Base-by-base conservation (phyloP, 2,888 invertebrate genomes). In the Brachynemurus nebulosus region DNA sequence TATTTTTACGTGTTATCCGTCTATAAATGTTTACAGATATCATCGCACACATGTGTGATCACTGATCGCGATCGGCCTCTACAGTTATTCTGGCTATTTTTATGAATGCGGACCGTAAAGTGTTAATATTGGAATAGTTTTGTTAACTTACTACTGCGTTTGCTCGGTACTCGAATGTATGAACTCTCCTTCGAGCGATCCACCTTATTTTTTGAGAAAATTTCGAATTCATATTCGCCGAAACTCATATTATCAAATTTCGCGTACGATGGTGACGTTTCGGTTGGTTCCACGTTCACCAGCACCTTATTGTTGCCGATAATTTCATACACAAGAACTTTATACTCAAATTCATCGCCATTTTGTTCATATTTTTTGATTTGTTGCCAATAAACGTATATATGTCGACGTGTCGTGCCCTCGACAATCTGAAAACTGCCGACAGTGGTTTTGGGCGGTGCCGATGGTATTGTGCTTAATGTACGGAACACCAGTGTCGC, bases 371-470 rank as follows among this genome's bases (percentile, higher is more conserved):
- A 71, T 36, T 71, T 69, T 16, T 75, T 72, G 41, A 89, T 70
- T 50, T 79, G 73, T 57, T 83, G 78, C 88, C 89, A 90, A 60
- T 86, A 89, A 17, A 89, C 65, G 58, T 76, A 76, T 34, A 86
- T 67, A 43, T 76, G 71, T 49, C 80, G 68, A 47, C 69, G 69
- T 30, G 64, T 61, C 16, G 69, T 65, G 54, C 61, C 70, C 42
- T 61, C 61, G 12, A 62, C 54, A 41, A 64, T 66, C 59, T 82
- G 76, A 59, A 86, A 89, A 55, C 82, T 80, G 33, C 89, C 88
- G 12, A 76, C 67, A 49, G 76, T 76, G 3, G 79, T 76, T 41
- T 70, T 70, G 1, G 89, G 89, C 23, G 88, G 74, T 23, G 70
- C 65, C 14, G 68, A 71, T 2, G 88, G 88, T 49, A 67, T 70